These are phyloP conservation scores for Microchrysa polita DNA, from an alignment of 2,888 invertebrate genomes.

Conservation along the genomic window DNA sequence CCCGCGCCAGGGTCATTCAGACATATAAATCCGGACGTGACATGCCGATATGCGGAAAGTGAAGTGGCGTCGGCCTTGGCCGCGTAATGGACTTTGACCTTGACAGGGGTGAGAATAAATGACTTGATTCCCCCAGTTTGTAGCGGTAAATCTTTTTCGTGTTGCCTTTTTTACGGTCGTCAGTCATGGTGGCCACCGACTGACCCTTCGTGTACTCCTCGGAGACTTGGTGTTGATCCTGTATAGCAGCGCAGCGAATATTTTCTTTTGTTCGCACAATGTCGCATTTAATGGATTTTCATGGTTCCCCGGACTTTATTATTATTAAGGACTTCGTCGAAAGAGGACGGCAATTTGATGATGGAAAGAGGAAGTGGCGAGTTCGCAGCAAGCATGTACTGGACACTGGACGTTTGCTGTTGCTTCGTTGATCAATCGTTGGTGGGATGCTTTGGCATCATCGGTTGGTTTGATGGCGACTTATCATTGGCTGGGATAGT, in stretches of 20 bases:
- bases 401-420: slow-evolving; percentile 27
- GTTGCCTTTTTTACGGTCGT: not conserved
- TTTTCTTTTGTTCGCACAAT: slow-evolving; percentile 41
- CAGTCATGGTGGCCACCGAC: slow-evolving; percentile 4
- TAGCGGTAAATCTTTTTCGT: slow-evolving; percentile 1
- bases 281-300: slow-evolving; percentile 42
- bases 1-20: slow-evolving; percentile 15
- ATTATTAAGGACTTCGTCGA: slow-evolving; percentile 30
- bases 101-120: slow-evolving; percentile 40
- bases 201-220: slow-evolving; percentile 36
- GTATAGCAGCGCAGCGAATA: not conserved
- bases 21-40: slow-evolving; percentile 31
- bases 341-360: not conserved
- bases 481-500: not conserved
- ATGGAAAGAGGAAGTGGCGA: slow-evolving; percentile 5
- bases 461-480: not conserved
- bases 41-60: slow-evolving; percentile 39
- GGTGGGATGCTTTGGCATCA: slow-evolving; percentile 12
- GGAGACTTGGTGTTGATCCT: not conserved
- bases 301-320: slow-evolving; percentile 36
- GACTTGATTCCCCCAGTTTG: slow-evolving; percentile 1
- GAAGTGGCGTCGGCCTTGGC: too few relatives aligned
- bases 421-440: slow-evolving; percentile 34
- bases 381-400: slow-evolving; percentile 1
- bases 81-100: slow-evolving; percentile 22